These are phyloP conservation scores for Ellobium chinense DNA, from an alignment of 2,888 invertebrate genomes.

Conservation along the genomic window DNA sequence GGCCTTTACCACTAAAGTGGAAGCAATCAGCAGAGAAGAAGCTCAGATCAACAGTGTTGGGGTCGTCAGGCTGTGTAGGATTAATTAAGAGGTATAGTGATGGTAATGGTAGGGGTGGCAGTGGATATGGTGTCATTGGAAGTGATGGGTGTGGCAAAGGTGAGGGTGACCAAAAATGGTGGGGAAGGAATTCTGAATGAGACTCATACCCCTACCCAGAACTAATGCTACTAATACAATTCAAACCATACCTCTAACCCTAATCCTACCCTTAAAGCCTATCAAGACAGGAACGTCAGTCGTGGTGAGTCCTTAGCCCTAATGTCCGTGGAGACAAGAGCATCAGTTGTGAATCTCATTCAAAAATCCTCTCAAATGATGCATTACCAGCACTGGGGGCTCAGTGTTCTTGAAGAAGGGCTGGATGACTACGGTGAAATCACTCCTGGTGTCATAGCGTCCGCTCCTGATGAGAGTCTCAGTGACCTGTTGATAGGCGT, in stretches of 20 bases:
- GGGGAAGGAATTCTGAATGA: not conserved
- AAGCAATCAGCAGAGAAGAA: slow-evolving; percentile 76
- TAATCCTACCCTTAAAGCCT: too few relatives aligned
- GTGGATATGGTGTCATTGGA: too few relatives aligned
- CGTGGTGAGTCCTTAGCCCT: too few relatives aligned
- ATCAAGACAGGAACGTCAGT: too few relatives aligned
- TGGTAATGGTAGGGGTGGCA: not conserved
- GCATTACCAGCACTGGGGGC: slow-evolving; percentile 52
- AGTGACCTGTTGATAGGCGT: slow-evolving; percentile 58
- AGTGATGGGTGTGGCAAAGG: not conserved
- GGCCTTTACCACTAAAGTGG: slow-evolving; percentile 73
- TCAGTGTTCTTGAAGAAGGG: slow-evolving; percentile 69
- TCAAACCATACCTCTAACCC: too few relatives aligned
- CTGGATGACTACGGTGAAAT: slow-evolving; percentile 76
- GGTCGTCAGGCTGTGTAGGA: not conserved
- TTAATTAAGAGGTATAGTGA: too few relatives aligned
- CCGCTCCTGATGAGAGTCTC: slow-evolving; percentile 63
- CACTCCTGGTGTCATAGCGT: slow-evolving; percentile 71
- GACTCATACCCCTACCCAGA: too few relatives aligned
- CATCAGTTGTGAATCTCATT: too few relatives aligned
- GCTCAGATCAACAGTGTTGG: slow-evolving; percentile 18
- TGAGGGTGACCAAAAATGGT: not conserved
- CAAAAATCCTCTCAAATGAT: too few relatives aligned
- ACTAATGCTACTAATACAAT: too few relatives aligned
- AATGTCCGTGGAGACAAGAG: too few relatives aligned